phyloP scores from a whole-genome alignment of 2,113 vertebrate genomes.

The Urocolius indicus region DNA sequence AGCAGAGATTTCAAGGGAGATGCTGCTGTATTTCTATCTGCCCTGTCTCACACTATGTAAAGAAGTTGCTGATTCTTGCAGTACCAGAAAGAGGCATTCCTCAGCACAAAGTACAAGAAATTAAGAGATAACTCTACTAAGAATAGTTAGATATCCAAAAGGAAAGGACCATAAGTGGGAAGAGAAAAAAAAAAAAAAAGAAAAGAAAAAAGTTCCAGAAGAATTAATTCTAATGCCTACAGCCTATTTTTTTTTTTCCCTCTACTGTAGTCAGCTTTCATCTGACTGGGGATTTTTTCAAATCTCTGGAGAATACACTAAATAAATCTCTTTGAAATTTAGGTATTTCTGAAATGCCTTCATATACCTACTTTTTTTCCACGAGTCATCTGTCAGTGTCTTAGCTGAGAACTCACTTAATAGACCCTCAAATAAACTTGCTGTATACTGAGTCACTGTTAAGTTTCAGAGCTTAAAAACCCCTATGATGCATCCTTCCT shows the following conservation, averaged over 20 bases:
- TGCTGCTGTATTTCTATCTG: neutral
- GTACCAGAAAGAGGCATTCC: neutral
- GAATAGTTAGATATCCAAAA: neutral
- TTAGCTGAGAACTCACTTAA: neutral
- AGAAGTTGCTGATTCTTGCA: neutral
- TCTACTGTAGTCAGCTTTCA: neutral
- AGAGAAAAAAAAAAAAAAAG: too few species aligned
- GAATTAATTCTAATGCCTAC: neutral
- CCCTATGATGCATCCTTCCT: neutral
- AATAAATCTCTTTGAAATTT: conserved; percentile 20
- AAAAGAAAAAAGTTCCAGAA: neutral
- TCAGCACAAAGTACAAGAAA: neutral
- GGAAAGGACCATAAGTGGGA: neutral
- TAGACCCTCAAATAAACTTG: neutral
- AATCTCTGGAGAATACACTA: neutral
- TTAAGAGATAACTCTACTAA: neutral
- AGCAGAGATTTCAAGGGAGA: neutral
- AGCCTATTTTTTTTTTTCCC: neutral
- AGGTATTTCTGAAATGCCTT: conserved; percentile 1
- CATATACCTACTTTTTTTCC: neutral
- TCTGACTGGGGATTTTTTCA: neutral
- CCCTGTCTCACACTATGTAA: neutral
- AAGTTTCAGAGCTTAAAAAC: neutral
- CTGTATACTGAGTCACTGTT: neutral
- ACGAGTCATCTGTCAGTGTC: neutral